A percentile compares a stretch with the other conserved stretches of the same genome.
Conservation (phyloP, 2,888 invertebrate species). For the Polydrusus pterygomalis region DNA sequence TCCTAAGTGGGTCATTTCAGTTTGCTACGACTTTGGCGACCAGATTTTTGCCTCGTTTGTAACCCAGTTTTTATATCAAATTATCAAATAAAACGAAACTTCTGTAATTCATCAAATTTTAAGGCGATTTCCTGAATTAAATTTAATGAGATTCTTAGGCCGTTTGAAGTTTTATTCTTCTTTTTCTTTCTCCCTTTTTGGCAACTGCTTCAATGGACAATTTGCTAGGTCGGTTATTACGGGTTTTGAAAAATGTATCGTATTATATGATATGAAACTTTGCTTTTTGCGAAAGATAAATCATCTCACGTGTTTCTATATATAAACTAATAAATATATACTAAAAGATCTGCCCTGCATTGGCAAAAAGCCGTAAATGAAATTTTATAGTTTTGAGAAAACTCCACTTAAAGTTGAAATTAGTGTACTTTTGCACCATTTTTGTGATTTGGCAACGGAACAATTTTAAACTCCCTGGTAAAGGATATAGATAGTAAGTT, state of each 20-base stretch:
- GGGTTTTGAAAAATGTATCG: neutral
- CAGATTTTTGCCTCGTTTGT: neutral
- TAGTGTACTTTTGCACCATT: too few relatives aligned
- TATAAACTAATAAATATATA: too few relatives aligned
- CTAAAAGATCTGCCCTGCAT: too few relatives aligned
- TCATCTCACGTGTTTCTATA: too few relatives aligned
- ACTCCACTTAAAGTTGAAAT: too few relatives aligned
- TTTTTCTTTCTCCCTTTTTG: neutral
- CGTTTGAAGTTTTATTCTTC: neutral
- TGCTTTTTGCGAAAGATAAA: neutral
- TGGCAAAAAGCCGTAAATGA: too few relatives aligned
- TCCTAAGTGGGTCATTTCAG: neutral
- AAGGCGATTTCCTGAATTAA: conserved; percentile 10
- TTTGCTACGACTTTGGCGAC: conserved; percentile 1
- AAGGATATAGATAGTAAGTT: too few relatives aligned
- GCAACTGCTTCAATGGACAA: neutral
- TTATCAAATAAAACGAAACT: neutral
- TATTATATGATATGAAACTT: neutral
- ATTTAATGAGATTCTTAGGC: conserved; percentile 8
- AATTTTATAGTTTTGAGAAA: too few relatives aligned
- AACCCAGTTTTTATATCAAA: conserved; percentile 6
- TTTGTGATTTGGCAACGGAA: too few relatives aligned
- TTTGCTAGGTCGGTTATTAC: neutral
- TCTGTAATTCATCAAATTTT: conserved; percentile 16
- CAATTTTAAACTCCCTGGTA: too few relatives aligned